phyloP scores from a whole-genome alignment of 2,888 invertebrate genomes.

The Drosophila robusta region DNA sequence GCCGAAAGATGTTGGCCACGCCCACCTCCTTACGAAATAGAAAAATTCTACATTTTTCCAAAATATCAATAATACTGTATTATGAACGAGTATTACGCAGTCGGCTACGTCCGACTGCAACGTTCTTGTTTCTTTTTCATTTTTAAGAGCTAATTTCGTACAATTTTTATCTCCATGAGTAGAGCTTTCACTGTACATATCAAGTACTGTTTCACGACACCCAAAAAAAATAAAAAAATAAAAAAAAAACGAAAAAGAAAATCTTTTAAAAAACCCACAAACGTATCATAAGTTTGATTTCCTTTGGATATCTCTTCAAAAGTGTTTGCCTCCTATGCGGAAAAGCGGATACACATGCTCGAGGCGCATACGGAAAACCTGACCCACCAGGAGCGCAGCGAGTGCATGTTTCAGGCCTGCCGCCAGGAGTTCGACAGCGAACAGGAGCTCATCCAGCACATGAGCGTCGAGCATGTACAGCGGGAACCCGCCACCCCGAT shows the following conservation, averaged over 20 bases:
- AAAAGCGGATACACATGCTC: slow-evolving; percentile 81
- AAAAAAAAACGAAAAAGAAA: not conserved
- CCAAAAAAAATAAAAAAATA: too few species aligned
- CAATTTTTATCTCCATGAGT: too few species aligned
- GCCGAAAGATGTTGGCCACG: too few species aligned
- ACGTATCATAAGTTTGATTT: not conserved
- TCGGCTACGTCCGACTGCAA: too few species aligned
- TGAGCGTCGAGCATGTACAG: slow-evolving; percentile 69
- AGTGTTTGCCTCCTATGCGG: slow-evolving; percentile 81
- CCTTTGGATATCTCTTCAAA: not conserved
- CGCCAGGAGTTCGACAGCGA: slow-evolving; percentile 73
- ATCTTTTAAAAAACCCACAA: not conserved
- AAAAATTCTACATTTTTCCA: too few species aligned
- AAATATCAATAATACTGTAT: too few species aligned
- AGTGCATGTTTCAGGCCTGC: slow-evolving; percentile 78
- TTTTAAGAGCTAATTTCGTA: too few species aligned
- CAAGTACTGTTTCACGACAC: slow-evolving; percentile 26
- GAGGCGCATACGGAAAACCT: slow-evolving; percentile 76
- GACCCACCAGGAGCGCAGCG: slow-evolving; percentile 79
- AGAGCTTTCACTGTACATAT: slow-evolving; percentile 1
- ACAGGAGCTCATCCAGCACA: slow-evolving; percentile 71
- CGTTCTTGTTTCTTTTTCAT: too few species aligned
- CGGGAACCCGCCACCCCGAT: slow-evolving; percentile 53
- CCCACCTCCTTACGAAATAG: too few species aligned
- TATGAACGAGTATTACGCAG: too few species aligned